A percentile compares a stretch with the other conserved stretches of the same genome.
These are phyloP conservation scores for Callinectes sapidus DNA, from an alignment of 2,888 invertebrate genomes.

Conservation along the genomic window DNA sequence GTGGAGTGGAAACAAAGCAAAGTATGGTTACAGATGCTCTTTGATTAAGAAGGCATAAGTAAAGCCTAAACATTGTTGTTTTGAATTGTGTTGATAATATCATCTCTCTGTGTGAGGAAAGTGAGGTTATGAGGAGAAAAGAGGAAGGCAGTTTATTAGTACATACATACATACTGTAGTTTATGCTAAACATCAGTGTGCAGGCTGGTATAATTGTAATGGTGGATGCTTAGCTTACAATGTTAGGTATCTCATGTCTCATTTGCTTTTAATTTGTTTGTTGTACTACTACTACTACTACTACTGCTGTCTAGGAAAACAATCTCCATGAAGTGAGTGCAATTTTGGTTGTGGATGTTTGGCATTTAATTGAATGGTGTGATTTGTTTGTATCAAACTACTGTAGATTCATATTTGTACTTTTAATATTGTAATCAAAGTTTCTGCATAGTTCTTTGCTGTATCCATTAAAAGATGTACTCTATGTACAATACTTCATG, in stretches of 20 bases:
- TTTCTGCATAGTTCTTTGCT: neutral
- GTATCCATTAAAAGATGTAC: neutral
- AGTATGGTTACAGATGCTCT: neutral
- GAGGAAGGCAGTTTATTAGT: neutral
- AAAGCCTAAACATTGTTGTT: neutral
- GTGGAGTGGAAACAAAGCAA: neutral
- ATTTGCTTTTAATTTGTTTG: neutral
- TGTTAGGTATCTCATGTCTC: neutral
- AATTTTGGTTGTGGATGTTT: slow-evolving; percentile 12
- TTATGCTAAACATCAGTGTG: slow-evolving; percentile 8
- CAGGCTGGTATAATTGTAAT: neutral
- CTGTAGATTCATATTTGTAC: neutral
- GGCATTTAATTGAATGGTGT: slow-evolving; percentile 17
- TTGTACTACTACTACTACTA: no score
- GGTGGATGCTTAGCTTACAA: neutral
- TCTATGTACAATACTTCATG: neutral
- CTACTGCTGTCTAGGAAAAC: neutral
- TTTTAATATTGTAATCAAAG: slow-evolving; percentile 15
- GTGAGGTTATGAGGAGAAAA: neutral
- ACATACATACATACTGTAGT: no score
- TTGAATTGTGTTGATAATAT: neutral
- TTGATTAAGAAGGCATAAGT: neutral
- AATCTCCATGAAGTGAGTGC: neutral
- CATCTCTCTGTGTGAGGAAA: neutral
- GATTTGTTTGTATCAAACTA: slow-evolving; percentile 21